These are phyloP conservation scores for Pherbina coryleti DNA, from an alignment of 2,888 invertebrate genomes.

Conservation along the genomic window DNA sequence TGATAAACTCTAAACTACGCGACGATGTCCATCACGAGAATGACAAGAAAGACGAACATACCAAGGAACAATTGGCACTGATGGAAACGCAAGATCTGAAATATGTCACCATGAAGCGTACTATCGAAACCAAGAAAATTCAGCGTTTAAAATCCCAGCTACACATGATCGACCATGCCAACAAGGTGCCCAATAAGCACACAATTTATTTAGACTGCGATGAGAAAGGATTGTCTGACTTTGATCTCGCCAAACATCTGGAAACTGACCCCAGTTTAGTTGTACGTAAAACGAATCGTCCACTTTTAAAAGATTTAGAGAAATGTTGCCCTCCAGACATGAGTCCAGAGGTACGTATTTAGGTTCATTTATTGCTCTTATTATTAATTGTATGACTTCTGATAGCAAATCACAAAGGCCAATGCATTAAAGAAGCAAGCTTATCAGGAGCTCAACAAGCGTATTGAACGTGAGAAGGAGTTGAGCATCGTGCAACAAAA, in stretches of 20 bases:
- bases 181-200: conserved; percentile 80
- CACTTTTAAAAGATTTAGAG: conserved; percentile 73
- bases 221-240: conserved; percentile 69
- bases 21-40: conserved; percentile 78
- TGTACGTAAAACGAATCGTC: conserved; percentile 78
- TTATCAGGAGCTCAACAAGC: conserved; percentile 81
- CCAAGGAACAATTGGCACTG: conserved; percentile 85
- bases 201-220: conserved; percentile 82
- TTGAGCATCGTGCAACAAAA: conserved; percentile 83
- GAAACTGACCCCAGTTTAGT: conserved; percentile 82
- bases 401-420: conserved; percentile 65
- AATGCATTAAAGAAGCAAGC: conserved; percentile 70
- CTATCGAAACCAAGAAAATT: conserved; percentile 82
- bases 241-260: conserved; percentile 79
- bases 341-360: conserved; percentile 70
- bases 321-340: conserved; percentile 74
- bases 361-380: conserved; percentile 3
- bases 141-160: conserved; percentile 79
- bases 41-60: conserved; percentile 80
- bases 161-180: conserved; percentile 84
- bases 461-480: conserved; percentile 83
- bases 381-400: background rate
- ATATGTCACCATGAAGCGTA: conserved; percentile 88
- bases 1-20: conserved; percentile 87
- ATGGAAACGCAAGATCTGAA: conserved; percentile 94